Conservation (phyloP, 2,113 vertebrate species). For the Melanerpes aurifrons region DNA sequence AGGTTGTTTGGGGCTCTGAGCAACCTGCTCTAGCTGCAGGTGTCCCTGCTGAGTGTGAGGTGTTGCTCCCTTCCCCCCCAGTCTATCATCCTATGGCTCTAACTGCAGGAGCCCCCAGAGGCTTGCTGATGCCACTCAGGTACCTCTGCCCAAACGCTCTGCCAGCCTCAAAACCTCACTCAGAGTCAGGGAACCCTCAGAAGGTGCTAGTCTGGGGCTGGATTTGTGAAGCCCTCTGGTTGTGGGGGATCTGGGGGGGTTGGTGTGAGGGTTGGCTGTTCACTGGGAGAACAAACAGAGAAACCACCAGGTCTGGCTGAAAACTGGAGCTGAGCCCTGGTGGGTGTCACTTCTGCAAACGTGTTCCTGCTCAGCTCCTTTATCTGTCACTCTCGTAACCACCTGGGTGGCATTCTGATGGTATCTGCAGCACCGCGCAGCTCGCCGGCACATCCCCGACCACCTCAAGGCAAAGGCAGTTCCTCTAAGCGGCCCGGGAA, state of each 20-base stretch:
- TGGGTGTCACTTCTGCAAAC: slow-evolving; percentile 53
- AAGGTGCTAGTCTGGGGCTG: not conserved
- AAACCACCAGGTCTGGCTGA: not conserved
- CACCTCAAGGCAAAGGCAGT: slow-evolving; percentile 29
- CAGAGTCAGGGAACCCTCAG: fast-evolving
- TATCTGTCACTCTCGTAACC: not conserved
- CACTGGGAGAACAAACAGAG: not conserved
- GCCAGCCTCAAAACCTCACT: fast-evolving
- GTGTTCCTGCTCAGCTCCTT: not conserved
- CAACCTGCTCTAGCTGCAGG: too few species aligned
- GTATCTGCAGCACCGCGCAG: not conserved
- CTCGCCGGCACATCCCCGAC: not conserved
- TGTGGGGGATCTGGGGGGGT: not conserved
- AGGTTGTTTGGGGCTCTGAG: too few species aligned
- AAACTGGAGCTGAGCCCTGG: not conserved
- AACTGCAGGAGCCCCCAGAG: not conserved
- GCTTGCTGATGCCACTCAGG: fast-evolving
- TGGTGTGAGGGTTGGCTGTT: not conserved
- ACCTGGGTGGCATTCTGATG: not conserved
- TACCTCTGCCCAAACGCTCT: fast-evolving
- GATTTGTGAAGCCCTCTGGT: not conserved
- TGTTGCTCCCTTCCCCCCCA: too few species aligned
- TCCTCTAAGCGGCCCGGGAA: slow-evolving; percentile 30
- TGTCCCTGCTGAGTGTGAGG: too few species aligned
- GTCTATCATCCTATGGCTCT: too few species aligned